Conservation (phyloP, 2,888 invertebrate species). For the Muscina levida region DNA sequence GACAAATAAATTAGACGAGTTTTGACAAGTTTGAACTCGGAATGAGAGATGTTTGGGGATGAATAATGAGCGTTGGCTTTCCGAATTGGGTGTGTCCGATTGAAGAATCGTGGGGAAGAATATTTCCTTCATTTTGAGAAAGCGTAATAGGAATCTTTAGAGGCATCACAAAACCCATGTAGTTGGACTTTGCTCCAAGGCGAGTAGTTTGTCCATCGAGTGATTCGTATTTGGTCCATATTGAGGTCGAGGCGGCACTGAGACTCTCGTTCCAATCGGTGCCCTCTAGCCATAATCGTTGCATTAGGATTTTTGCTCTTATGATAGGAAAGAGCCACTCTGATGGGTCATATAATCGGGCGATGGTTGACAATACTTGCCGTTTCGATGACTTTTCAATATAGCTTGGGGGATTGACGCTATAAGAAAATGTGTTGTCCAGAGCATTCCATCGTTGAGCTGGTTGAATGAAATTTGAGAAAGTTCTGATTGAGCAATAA, state of each 20-base stretch:
- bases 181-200: too few relatives aligned
- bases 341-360: conserved; percentile 9
- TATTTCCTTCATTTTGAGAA: conserved; percentile 36
- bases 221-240: conserved; percentile 30
- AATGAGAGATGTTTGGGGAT: conserved; percentile 50
- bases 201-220: conserved; percentile 49
- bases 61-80: conserved; percentile 32
- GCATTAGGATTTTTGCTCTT: conserved; percentile 24
- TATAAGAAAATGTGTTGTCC: conserved; percentile 18
- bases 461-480: conserved; percentile 14
- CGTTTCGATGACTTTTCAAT: neutral
- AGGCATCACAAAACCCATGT: too few relatives aligned
- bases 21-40: conserved; percentile 10
- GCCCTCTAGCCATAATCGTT: conserved; percentile 7
- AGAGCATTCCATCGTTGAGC: conserved; percentile 25
- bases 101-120: neutral
- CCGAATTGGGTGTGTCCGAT: conserved; percentile 47
- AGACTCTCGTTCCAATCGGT: conserved; percentile 18
- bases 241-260: neutral
- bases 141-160: conserved; percentile 24
- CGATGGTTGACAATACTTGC: neutral
- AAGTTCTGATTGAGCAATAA: conserved; percentile 16
- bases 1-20: too few relatives aligned
- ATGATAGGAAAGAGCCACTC: conserved; percentile 32
- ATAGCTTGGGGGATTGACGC: neutral